Evolutionary conservation across 2,888 invertebrate species (phyloP), one percentile per base, ranked within the genome.

Genomic region (Halocaridina rubra): DNA sequence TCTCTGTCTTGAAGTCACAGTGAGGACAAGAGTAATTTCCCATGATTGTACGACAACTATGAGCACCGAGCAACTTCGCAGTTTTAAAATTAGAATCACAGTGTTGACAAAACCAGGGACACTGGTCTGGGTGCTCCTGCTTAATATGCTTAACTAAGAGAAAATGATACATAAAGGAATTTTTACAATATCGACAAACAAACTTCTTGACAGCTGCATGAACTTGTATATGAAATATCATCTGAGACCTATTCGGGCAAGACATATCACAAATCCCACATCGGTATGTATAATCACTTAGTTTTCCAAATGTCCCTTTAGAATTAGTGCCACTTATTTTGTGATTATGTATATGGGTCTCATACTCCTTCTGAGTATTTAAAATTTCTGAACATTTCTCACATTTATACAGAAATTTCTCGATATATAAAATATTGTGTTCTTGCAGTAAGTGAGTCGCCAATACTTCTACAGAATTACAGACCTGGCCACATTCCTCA

Each of bases 201-300:
- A 72, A 84, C 39, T 78, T 78, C 29, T 84, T 72, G 27, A 78
- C 69, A 27, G 82, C 82, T 72, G 82, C 82, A 84, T 84, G 82
- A 46, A 84, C 72, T 53, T 84, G 78, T n/a, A 86, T 46, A 59
- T 86, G 86, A 13, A 67, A 46, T 22, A 86, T 27, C 79, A 86
- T 86, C 46, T 86, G 86, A 29, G 79, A 72, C 30, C 69, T 77
- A 69, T 67, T 86, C 10, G 67, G 64, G 33, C 78, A 86, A 19
- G 61, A 32, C 78, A 67, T 81, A 19, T 78, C 57, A 27, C 86
- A 81, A 5, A 86, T 81, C 30, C 86, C 86, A 79, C 86, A 86
- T 19, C 59, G 74, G 39, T 81, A 81, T 30, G 24, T 78, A 19
- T 84, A 84, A 27, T 84, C 78, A 8, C 71, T 57, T 2, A 84